Evolutionary conservation across 2,888 invertebrate genomes (phyloP), one percentile per base, ranked within the genome.

Genomic region (Argynnis bischoffii): DNA sequence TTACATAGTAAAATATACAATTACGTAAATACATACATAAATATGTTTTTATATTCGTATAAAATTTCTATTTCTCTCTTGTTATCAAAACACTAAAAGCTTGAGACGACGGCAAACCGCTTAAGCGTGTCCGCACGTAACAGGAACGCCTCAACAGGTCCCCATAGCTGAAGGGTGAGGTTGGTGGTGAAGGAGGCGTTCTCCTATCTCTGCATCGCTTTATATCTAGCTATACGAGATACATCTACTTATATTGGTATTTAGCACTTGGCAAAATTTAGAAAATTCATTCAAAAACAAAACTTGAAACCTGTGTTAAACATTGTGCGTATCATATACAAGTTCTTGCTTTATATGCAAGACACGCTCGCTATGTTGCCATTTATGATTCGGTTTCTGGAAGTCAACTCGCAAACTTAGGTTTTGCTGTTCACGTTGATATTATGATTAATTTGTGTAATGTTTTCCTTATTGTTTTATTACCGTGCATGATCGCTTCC

Each of bases 141-240:
- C 65, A 55, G 50, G 48, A 68, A 64, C 64, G 70, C 70, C 68
- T 70, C 70, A 68, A 70, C 70, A 70, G 68, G 68, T 70, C 70
- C 65, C 70, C 70, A 47, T 48, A 11, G 59, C 56, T 41, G 68
- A 55, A 53, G 68, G 59, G 68, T 55, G 67, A 55, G 63, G 63
- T 21, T 51, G 63, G 65, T 65, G 57, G 64, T 46, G 67, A 26
- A 50, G 46, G 55, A 46, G 56, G 63, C 63, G 55, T 35, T n/a
- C 55, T 26, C 55, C 65, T 48, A 59, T 65, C 71, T 55, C 57
- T 64, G 73, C 73, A 70, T 70, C 61, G 59, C 69, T 67, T 41
- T 70, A 66, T 72, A 65, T 47, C 48, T 53, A 57, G 51, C 14
- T 31, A 0, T 14, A 6, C 35, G 50, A 21, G 35, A 63, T 54